Base-by-base conservation (phyloP, 2,888 invertebrate genomes). In the Pardosa pseudoannulata region DNA sequence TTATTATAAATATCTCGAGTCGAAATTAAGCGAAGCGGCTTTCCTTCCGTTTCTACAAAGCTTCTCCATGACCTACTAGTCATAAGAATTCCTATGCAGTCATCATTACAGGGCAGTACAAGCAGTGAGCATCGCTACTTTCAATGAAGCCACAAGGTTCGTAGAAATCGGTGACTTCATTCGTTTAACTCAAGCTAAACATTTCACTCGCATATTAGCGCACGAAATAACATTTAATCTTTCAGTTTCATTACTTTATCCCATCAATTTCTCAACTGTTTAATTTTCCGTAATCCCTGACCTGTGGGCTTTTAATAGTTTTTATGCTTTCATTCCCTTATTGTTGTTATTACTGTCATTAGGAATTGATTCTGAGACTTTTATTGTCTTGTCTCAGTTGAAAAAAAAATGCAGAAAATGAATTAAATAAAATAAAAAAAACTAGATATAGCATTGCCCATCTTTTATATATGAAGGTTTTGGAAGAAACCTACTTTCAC, bases 401-500 rank as follows among this genome's bases (percentile, higher is more conserved):
- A 5, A 11, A 16, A 46, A 46, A 36, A 16, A 6, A 9, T 16
- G 46, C 5, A 16, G n/a, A n/a, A 16, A 46, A 46, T 16, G 16
- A 7, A 46, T 46, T 46, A 46, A 46, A 7, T 16, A 11, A 11
- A 11, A n/a, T n/a, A n/a, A 36, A 36, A 36, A 7, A 11, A 62
- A 62, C n/a, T 23, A 65, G 13, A 65, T 11, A 65, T 65, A 1
- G 29, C 46, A 7, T 6, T 2, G 16, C 46, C 9, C 46, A 7
- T 46, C 46, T 46, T 46, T 46, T 19, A 23, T 31, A 68, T 39
- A 71, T 46, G 41, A 46, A 71, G 46, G 29, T 46, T 46, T 71
- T 16, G 16, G 29, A 27, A 39, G 71, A 71, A 71, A 71, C 71
- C 71, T 71, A 71, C 71, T 71, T 71, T 71, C 71, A 46, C 28